These are phyloP conservation scores for Crotalus horridus DNA, from an alignment of 2,113 vertebrate genomes.

Conservation along the genomic window DNA sequence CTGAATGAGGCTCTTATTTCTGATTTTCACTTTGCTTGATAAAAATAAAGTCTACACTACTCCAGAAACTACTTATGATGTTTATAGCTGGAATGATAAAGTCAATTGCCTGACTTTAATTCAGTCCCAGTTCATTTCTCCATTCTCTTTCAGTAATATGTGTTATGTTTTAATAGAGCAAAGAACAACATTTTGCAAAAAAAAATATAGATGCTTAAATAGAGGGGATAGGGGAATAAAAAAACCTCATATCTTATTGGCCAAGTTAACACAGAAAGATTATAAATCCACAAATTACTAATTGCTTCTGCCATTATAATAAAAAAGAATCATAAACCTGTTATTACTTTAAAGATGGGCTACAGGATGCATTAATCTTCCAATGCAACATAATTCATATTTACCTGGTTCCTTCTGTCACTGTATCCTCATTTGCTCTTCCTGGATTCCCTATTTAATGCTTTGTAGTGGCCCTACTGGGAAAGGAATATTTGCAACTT, in stretches of 20 bases:
- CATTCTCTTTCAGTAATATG: constrained; percentile 19
- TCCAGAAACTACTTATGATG: neutral
- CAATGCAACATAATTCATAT: constrained; percentile 62
- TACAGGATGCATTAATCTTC: constrained; percentile 69
- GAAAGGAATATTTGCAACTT: constrained; percentile 53
- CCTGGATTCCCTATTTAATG: constrained; percentile 52
- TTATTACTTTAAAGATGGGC: constrained; percentile 68
- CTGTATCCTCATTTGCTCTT: constrained; percentile 46
- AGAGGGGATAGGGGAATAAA: constrained; percentile 11
- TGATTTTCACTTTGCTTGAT: neutral
- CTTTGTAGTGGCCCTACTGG: constrained; percentile 60
- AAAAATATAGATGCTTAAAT: constrained; percentile 30
- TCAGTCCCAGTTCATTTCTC: neutral
- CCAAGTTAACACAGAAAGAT: constrained; percentile 75
- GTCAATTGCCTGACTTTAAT: neutral
- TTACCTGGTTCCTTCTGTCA: constrained; percentile 61
- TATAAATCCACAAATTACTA: constrained; percentile 76
- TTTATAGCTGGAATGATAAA: neutral
- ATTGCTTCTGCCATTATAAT: constrained; percentile 75
- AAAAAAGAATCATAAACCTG: constrained; percentile 75
- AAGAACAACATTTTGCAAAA: constrained; percentile 39
- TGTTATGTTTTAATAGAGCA: constrained; percentile 51
- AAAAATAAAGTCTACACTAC: neutral
- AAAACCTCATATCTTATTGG: constrained; percentile 64
- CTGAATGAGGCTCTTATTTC: neutral